These are phyloP conservation scores for Aphis gossypii DNA, from an alignment of 1,140 invertebrate genomes.

Conservation along the genomic window DNA sequence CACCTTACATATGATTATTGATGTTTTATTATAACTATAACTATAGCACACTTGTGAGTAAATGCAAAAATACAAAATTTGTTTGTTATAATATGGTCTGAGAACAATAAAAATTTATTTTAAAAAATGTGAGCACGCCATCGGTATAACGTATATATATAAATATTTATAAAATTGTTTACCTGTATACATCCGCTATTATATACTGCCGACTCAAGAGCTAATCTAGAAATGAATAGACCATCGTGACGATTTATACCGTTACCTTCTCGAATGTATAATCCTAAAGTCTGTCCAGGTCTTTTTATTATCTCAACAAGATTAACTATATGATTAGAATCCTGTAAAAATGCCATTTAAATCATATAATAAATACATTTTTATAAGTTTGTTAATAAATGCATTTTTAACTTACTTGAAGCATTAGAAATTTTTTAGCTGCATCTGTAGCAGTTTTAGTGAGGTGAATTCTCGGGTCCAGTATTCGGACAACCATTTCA, in stretches of 20 bases:
- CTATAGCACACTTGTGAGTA: too few relatives aligned
- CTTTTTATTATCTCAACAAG: conserved; percentile 99
- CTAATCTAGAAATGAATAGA: conserved; percentile 98
- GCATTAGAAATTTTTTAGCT: conserved; percentile 80
- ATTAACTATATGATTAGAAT: conserved; percentile 83
- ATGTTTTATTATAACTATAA: too few relatives aligned
- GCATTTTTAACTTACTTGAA: conserved; percentile 69
- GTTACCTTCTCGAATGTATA: conserved; percentile 97
- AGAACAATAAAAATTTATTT: too few relatives aligned
- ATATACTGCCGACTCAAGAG: conserved; percentile 94
- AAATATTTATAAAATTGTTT: conserved; percentile 58
- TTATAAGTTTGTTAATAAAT: neutral
- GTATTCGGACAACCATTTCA: conserved; percentile 92
- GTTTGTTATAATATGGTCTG: too few relatives aligned
- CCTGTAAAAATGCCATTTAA: conserved; percentile 67
- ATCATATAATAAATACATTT: neutral
- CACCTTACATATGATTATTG: too few relatives aligned
- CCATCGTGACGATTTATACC: conserved; percentile 91
- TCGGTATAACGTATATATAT: too few relatives aligned
- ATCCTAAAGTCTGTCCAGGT: conserved; percentile 95
- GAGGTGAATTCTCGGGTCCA: conserved; percentile 81
- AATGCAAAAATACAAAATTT: too few relatives aligned
- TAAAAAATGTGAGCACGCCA: too few relatives aligned
- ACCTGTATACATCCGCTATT: conserved; percentile 93
- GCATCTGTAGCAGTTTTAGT: conserved; percentile 82